A percentile compares a stretch with the other conserved stretches of the same genome.
Conservation (phyloP, 2,113 vertebrate species). For the Leucopsar rothschildi region DNA sequence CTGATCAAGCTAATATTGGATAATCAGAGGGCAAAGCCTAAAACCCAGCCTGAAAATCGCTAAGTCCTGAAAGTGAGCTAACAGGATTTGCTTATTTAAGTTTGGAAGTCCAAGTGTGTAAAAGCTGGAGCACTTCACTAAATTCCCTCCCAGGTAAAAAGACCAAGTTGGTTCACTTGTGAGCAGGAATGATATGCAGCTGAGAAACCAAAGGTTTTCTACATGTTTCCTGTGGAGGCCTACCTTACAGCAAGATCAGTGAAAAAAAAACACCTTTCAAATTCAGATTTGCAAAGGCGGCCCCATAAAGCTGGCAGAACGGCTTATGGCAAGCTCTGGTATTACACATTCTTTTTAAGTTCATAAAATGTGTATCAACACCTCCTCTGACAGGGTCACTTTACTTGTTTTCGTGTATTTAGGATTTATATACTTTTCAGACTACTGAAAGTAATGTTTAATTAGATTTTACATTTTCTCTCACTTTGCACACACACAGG, state of each 20-base stretch:
- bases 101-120: neutral
- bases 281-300: neutral
- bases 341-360: neutral
- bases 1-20: neutral
- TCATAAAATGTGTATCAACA: accelerated
- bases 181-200: neutral
- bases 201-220: neutral
- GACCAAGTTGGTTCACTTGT: neutral
- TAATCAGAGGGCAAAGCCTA: neutral
- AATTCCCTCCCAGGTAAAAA: neutral
- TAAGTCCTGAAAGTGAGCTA: neutral
- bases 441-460: neutral
- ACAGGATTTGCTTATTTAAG: neutral
- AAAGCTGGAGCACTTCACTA: neutral
- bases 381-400: neutral
- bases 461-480: neutral
- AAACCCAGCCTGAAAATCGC: neutral
- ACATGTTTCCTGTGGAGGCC: neutral
- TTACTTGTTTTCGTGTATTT: neutral
- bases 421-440: neutral
- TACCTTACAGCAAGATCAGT: neutral
- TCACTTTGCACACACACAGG: neutral
- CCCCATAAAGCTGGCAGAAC: neutral
- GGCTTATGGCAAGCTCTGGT: neutral
- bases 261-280: neutral